Percentiles rank a stretch among this genome's conserved stretches.
phyloP scores from a whole-genome alignment of 1,140 invertebrate species.

The Zophobas morio region DNA sequence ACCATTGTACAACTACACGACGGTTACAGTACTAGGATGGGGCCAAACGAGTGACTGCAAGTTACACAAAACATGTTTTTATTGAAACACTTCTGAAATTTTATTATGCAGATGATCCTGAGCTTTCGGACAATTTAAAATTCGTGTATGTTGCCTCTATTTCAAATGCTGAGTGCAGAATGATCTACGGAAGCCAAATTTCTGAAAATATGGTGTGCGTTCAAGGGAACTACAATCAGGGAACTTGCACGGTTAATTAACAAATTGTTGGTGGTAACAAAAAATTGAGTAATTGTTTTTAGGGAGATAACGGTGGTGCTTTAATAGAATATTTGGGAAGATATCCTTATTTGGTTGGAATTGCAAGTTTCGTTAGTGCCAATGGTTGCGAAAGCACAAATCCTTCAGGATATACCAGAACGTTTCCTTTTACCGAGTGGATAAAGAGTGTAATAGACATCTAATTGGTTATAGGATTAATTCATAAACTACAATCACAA shows the following conservation, averaged over 20 bases:
- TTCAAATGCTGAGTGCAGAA: background rate
- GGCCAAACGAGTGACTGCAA: slow-evolving; percentile 13
- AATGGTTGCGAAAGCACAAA: background rate
- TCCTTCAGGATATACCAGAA: background rate
- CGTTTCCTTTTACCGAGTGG: slow-evolving; percentile 1
- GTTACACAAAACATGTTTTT: background rate
- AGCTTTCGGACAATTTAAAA: background rate
- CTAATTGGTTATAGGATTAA: background rate
- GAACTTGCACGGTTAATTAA: background rate
- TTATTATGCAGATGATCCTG: background rate
- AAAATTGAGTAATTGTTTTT: background rate
- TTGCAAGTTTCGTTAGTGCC: background rate
- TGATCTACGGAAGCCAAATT: slow-evolving; percentile 15
- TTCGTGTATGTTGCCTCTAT: background rate
- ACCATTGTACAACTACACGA: background rate
- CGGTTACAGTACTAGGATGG: slow-evolving; percentile 5
- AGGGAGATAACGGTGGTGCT: slow-evolving; percentile 3
- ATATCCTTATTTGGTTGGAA: background rate
- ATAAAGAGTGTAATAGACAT: background rate
- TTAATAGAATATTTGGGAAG: background rate
- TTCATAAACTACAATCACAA: no score
- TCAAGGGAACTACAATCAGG: background rate
- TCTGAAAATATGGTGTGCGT: slow-evolving; percentile 6
- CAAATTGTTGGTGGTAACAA: background rate
- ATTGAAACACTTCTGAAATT: background rate